These are phyloP conservation scores for Acrocephalus kingi DNA, from an alignment of 2,113 vertebrate genomes.

Conservation along the genomic window DNA sequence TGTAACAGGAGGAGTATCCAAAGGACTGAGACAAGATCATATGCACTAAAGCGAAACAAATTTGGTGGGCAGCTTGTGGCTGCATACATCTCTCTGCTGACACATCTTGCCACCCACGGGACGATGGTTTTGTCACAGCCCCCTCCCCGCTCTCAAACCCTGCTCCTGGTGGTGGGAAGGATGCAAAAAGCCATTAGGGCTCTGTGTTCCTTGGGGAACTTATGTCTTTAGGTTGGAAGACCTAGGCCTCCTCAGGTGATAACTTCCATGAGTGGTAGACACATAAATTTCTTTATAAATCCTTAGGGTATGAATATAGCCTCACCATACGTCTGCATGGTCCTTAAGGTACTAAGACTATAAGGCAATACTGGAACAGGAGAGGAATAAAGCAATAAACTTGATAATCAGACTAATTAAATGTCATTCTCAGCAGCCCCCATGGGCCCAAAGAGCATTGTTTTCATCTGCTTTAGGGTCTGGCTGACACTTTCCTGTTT, in stretches of 20 bases:
- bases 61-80: not conserved
- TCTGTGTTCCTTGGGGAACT: not conserved
- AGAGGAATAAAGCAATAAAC: not conserved
- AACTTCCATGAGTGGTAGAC: not conserved
- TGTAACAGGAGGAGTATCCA: not conserved
- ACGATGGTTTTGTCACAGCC: not conserved
- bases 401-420: not conserved
- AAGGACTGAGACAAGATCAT: not conserved
- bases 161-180: not conserved
- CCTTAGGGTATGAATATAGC: not conserved
- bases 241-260: not conserved
- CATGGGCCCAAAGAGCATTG: not conserved
- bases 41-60: not conserved
- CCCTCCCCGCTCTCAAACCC: rapidly evolving
- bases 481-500: not conserved
- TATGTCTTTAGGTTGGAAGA: not conserved
- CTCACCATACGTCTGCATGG: not conserved
- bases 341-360: not conserved
- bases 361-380: not conserved
- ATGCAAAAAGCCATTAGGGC: not conserved
- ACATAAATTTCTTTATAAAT: not conserved
- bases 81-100: not conserved
- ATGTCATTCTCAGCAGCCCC: not conserved
- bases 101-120: not conserved
- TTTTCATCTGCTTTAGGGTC: not conserved